Conservation (phyloP, 2,113 vertebrate genomes). For the Aldabrachelys gigantea region DNA sequence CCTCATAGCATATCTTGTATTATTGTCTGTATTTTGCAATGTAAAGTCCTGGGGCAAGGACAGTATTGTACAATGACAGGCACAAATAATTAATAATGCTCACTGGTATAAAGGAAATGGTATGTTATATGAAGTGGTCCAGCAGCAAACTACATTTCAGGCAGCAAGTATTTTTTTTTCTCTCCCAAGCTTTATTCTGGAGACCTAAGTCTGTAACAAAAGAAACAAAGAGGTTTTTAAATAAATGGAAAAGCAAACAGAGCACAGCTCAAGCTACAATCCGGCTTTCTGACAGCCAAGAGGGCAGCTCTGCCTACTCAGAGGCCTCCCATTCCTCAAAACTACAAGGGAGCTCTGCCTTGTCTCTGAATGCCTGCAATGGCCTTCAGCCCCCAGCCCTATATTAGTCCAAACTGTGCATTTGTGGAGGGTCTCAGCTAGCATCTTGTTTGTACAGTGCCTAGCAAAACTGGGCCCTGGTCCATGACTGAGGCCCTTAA, state of each 20-base stretch:
- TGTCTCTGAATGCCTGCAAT: conserved; percentile 50
- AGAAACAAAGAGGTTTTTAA: conserved; percentile 75
- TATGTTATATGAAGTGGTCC: background rate
- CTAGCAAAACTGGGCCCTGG: conserved; percentile 30
- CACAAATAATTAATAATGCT: background rate
- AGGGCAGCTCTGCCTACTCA: conserved; percentile 63
- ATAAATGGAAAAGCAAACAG: conserved; percentile 71
- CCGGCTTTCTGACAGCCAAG: conserved; percentile 69
- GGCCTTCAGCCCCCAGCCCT: conserved; percentile 22
- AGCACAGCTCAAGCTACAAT: conserved; percentile 72
- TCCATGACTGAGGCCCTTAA: rapidly evolving
- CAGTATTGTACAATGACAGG: background rate
- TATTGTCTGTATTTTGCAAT: background rate
- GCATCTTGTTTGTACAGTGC: conserved; percentile 39
- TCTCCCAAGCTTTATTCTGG: conserved; percentile 61
- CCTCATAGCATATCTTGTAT: background rate
- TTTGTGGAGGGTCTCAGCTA: conserved; percentile 37
- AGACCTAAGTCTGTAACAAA: conserved; percentile 73
- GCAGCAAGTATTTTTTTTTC: conserved; percentile 36
- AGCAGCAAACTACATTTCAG: conserved; percentile 46
- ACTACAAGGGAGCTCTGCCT: conserved; percentile 45
- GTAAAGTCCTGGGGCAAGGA: background rate
- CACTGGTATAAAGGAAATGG: background rate
- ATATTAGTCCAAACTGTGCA: conserved; percentile 27
- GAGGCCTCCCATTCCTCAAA: conserved; percentile 62